These are phyloP conservation scores for Parnassius mnemosyne DNA, from an alignment of 2,888 invertebrate genomes.

Conservation along the genomic window DNA sequence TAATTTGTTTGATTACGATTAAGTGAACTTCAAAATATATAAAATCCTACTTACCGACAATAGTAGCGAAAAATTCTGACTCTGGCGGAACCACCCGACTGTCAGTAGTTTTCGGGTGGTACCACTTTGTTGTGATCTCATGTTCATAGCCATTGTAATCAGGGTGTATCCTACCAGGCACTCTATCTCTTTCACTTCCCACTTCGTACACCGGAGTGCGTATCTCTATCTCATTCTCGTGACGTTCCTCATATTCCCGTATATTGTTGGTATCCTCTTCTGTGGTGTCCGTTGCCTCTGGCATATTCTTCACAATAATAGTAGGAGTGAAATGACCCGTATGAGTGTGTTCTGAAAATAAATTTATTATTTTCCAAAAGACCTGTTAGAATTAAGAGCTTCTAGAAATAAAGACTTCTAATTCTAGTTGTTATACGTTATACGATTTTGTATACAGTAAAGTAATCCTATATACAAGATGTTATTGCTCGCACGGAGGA, in stretches of 20 bases:
- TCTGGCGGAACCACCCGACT: slow-evolving; percentile 72
- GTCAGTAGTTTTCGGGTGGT: slow-evolving; percentile 71
- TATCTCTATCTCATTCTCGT: slow-evolving; percentile 58
- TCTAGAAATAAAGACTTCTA: no score
- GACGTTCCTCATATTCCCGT: slow-evolving; percentile 62
- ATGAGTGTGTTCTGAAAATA: slow-evolving; percentile 56
- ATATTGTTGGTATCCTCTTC: slow-evolving; percentile 71
- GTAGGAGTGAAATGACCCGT: slow-evolving; percentile 65
- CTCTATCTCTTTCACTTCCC: slow-evolving; percentile 47
- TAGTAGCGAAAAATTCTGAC: slow-evolving; percentile 73
- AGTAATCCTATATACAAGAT: no score
- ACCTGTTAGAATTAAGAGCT: no score
- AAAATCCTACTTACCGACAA: slow-evolving; percentile 59
- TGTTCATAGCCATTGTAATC: slow-evolving; percentile 69
- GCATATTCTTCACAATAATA: slow-evolving; percentile 48
- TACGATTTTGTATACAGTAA: no score
- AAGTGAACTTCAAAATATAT: neutral
- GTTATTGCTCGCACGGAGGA: no score
- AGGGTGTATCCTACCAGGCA: slow-evolving; percentile 55
- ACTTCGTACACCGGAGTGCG: slow-evolving; percentile 61
- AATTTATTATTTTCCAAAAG: neutral
- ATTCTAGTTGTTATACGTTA: no score
- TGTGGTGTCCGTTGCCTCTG: slow-evolving; percentile 67
- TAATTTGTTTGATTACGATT: neutral
- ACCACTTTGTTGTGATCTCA: slow-evolving; percentile 72